phyloP scores from a whole-genome alignment of 2,113 vertebrate genomes.

The Pungitius pungitius region DNA sequence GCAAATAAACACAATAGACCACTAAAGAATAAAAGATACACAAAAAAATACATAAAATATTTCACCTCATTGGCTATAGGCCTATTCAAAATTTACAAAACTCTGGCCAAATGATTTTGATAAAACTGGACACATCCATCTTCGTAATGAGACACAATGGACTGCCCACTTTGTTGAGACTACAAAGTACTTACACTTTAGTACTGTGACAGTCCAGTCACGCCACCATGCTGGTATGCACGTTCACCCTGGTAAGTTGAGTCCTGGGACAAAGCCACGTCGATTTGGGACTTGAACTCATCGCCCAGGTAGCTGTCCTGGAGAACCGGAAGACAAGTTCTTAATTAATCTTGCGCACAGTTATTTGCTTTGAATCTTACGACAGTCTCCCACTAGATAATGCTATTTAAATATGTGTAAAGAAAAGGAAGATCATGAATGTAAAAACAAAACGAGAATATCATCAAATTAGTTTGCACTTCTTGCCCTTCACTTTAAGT shows the following conservation, averaged over 20 bases:
- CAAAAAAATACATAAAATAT: no score
- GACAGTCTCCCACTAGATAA: not conserved
- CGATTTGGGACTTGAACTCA: conserved; percentile 99
- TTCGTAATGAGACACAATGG: no score
- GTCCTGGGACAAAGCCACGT: conserved; percentile 98
- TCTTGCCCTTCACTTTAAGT: not conserved
- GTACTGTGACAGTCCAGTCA: conserved; percentile 99
- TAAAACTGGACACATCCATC: no score
- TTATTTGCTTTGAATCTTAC: not conserved
- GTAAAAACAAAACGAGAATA: not conserved
- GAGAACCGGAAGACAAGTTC: conserved; percentile 23
- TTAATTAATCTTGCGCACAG: not conserved
- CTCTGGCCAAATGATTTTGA: no score
- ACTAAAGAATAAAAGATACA: no score
- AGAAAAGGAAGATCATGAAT: not conserved
- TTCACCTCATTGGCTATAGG: no score
- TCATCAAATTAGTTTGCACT: not conserved
- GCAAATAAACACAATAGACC: no score
- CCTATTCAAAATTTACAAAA: no score
- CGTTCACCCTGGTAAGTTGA: conserved; percentile 99
- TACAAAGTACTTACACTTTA: conserved; percentile 88
- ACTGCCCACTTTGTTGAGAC: no score
- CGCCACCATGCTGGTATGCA: conserved; percentile 97
- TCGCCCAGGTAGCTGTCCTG: conserved; percentile 99
- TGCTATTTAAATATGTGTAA: not conserved